phyloP scores from a whole-genome alignment of 2,888 invertebrate genomes.

The Oeneis ivallda region DNA sequence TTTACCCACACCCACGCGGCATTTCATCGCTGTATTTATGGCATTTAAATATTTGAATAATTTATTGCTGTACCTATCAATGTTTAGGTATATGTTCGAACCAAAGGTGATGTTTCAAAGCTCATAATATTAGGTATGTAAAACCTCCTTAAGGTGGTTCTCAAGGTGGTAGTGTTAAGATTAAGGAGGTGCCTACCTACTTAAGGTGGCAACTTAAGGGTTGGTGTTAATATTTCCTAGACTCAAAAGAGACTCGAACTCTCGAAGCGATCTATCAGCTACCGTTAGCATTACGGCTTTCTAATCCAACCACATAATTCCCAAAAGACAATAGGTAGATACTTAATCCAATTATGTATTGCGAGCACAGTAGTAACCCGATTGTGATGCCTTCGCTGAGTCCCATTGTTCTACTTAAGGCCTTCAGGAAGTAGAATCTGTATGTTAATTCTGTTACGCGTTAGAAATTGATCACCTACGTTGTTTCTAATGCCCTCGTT shows the following conservation, averaged over 20 bases:
- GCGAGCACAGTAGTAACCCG: constrained; percentile 60
- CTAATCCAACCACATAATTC: constrained; percentile 35
- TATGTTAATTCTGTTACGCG: constrained; percentile 51
- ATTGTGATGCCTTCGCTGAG: constrained; percentile 64
- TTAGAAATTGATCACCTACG: constrained; percentile 36
- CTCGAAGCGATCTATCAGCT: not conserved
- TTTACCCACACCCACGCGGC: no score
- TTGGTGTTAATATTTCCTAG: not conserved
- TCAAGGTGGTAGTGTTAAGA: no score
- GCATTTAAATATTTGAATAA: no score
- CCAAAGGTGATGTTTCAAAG: no score
- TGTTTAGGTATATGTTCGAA: no score
- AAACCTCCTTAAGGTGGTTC: no score
- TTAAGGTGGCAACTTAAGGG: no score
- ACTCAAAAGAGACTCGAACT: not conserved
- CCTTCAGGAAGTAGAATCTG: constrained; percentile 56
- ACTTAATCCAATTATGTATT: constrained; percentile 41
- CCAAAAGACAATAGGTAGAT: constrained; percentile 32
- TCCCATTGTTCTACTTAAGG: constrained; percentile 68
- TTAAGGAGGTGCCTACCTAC: no score
- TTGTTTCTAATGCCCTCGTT: constrained; percentile 7
- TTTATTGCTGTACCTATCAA: no score
- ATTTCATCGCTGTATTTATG: no score
- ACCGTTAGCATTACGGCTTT: constrained; percentile 19
- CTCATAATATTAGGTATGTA: no score